A percentile compares a stretch with the other conserved stretches of the same genome.
These are phyloP conservation scores for Gonocerus acuteangulatus DNA, from an alignment of 2,888 invertebrate genomes.

Conservation along the genomic window DNA sequence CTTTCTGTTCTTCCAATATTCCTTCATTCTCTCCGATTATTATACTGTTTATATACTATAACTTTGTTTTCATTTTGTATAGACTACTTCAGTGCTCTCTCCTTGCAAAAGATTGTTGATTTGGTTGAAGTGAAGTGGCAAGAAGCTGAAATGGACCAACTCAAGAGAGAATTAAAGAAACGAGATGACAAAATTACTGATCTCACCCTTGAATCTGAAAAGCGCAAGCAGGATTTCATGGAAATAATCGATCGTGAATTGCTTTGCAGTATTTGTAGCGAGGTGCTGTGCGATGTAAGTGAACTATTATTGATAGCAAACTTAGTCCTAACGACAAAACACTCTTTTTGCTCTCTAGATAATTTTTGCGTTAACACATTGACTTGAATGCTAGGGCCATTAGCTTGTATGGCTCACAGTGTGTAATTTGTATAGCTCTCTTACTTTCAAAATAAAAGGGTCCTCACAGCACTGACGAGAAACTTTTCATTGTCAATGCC, in stretches of 20 bases:
- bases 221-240: slow-evolving; percentile 45
- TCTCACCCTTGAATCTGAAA: slow-evolving; percentile 39
- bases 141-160: slow-evolving; percentile 43
- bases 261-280: slow-evolving; percentile 67
- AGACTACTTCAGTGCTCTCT: neutral
- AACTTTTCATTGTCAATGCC: too few relatives aligned
- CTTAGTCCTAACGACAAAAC: neutral
- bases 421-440: too few relatives aligned
- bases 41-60: too few relatives aligned
- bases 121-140: slow-evolving; percentile 30
- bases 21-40: too few relatives aligned
- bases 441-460: too few relatives aligned
- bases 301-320: too few relatives aligned
- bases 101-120: slow-evolving; percentile 10
- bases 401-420: too few relatives aligned
- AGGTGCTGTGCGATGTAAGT: slow-evolving; percentile 55
- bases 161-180: slow-evolving; percentile 48
- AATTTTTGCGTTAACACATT: too few relatives aligned
- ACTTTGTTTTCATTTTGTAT: neutral
- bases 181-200: slow-evolving; percentile 43
- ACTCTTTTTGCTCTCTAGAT: neutral
- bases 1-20: too few relatives aligned
- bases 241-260: slow-evolving; percentile 61
- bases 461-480: too few relatives aligned
- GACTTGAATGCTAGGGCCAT: too few relatives aligned